phyloP scores from a whole-genome alignment of 2,797 vertebrate species.

The Rhabdomys pumilio region DNA sequence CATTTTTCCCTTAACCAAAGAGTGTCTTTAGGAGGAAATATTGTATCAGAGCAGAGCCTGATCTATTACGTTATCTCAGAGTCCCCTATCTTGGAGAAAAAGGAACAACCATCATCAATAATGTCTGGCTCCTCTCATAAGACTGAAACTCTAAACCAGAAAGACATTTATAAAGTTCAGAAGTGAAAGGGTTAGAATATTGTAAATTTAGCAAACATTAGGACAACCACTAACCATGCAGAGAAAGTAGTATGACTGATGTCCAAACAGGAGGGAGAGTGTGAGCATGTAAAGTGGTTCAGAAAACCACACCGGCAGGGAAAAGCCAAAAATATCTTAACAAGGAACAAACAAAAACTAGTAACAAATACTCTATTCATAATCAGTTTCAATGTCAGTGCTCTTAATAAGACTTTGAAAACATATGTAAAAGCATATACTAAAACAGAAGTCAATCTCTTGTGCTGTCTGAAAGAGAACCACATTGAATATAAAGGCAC shows the following conservation, averaged over 20 bases:
- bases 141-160: not conserved
- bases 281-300: not conserved
- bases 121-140: not conserved
- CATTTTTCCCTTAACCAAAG: not conserved
- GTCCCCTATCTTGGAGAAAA: not conserved
- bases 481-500: not conserved
- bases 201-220: not conserved
- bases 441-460: not conserved
- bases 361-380: not conserved
- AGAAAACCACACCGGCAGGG: not conserved
- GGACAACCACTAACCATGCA: not conserved
- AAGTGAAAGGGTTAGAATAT: not conserved
- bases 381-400: not conserved
- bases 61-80: not conserved
- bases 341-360: not conserved
- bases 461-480: not conserved
- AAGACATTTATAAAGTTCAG: not conserved
- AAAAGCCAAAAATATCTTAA: not conserved
- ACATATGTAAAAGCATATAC: not conserved
- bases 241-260: not conserved
- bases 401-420: not conserved
- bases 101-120: not conserved
- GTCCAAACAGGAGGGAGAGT: not conserved
- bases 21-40: not conserved
- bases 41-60: not conserved